Percentiles rank a stretch among this genome's conserved stretches.
Evolutionary conservation across 2,888 invertebrate species (phyloP).

Genomic region (Chaetogeoica ovagalla): DNA sequence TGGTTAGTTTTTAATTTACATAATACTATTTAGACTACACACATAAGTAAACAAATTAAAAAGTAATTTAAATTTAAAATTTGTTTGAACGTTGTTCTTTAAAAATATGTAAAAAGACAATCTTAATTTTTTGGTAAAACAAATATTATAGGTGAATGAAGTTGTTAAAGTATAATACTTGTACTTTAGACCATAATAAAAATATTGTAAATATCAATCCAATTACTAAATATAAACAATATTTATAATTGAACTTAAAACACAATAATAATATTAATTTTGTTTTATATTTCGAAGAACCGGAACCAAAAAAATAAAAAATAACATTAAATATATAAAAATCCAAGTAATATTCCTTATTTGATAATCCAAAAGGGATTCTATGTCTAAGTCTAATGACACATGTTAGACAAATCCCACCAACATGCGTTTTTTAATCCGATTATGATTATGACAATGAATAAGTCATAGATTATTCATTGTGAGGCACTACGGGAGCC

Average conservation of each 20-base stretch:
- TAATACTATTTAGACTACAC: slow-evolving; percentile 1
- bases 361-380: slow-evolving; percentile 16
- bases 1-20: slow-evolving; percentile 26
- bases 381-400: slow-evolving; percentile 38
- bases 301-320: slow-evolving; percentile 36
- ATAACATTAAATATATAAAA: background rate
- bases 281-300: slow-evolving; percentile 29
- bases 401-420: slow-evolving; percentile 30
- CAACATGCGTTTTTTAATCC: slow-evolving; percentile 3
- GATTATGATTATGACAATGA: slow-evolving; percentile 6
- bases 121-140: background rate
- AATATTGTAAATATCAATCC: slow-evolving; percentile 13
- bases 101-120: background rate
- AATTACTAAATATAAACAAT: slow-evolving; percentile 18
- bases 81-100: background rate
- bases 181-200: slow-evolving; percentile 15
- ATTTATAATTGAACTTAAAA: slow-evolving; percentile 5
- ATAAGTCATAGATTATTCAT: slow-evolving; percentile 56
- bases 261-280: slow-evolving; percentile 18
- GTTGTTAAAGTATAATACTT: slow-evolving; percentile 1
- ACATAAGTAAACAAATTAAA: background rate
- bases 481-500: slow-evolving; percentile 68
- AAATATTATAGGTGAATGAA: background rate
- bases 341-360: slow-evolving; percentile 23
- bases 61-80: slow-evolving; percentile 1